Base-by-base conservation (phyloP, 2,888 invertebrate species). In the Lasioglossum villosulum region DNA sequence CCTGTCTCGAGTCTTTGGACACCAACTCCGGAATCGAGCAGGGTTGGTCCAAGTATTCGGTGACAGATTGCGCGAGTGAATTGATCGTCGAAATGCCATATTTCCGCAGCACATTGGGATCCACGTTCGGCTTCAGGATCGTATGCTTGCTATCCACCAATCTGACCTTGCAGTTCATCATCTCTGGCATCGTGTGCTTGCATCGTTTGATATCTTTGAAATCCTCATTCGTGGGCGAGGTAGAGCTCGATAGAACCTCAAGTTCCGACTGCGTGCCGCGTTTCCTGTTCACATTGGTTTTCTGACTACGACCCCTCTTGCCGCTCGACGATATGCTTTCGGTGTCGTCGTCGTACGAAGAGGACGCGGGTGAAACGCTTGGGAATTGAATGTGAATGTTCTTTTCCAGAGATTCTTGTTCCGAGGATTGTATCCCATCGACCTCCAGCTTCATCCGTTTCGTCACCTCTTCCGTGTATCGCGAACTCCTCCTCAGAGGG, bases 121-220 rank as follows among this genome's bases (percentile, higher is more conserved):
- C 84, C 14, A 89, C 88, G 16, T 92, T 89, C 19, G 91, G 85
- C 45, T 87, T 89, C 4, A 94, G 75, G 48, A 93, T 89, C 14
- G 91, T 92, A 52, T 91, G 90, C 79, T 93, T 94, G 75, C 93
- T 92, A 63, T 95, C 95, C 4, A 93, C 78, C 34, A 95, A 27
- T 10, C 84, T 82, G 0, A 95, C 95, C 81, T 91, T 91, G 78
- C 95, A 95, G 12, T 86, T 91, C 87, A 74, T 92, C 91, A 95
- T 93, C 82, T 93, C 90, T 5, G 89, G 91, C 68, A 78, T 37
- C 4, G 81, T 72, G 34, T 77, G 63, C 30, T 81, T 88, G 23
- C 82, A 68, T 45, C 80, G 83, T 30, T 70, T 83, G 8, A 56
- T 19, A 3, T 27, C 23, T 39, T 45, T 52, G 4, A 12, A 1